phyloP scores from a whole-genome alignment of 1,140 invertebrate species.

The Drosophila pseudoobscura region DNA sequence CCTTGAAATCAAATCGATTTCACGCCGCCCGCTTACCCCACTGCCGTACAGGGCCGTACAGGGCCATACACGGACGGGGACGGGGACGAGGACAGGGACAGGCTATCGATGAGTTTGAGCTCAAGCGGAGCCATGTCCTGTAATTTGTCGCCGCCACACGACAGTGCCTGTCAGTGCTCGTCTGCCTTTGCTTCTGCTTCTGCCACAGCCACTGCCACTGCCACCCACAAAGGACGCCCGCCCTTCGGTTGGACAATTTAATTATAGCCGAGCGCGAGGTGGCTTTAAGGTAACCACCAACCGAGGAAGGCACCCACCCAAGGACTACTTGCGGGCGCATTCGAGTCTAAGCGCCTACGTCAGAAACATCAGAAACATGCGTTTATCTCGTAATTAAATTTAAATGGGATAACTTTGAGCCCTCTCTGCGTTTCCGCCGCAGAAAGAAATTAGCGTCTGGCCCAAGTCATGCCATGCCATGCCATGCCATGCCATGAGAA shows the following conservation, averaged over 20 bases:
- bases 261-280: conserved; percentile 23
- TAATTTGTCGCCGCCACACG: conserved; percentile 65
- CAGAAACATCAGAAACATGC: conserved; percentile 52
- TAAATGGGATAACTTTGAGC: conserved; percentile 56
- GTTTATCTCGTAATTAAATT: conserved; percentile 65
- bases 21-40: conserved; percentile 15
- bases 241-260: conserved; percentile 48
- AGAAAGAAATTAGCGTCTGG: conserved; percentile 50
- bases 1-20: conserved; percentile 70
- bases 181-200: neutral
- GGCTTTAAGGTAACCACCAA: conserved; percentile 1
- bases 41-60: too few species aligned
- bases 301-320: conserved; percentile 12
- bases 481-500: conserved; percentile 8
- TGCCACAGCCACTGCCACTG: too few species aligned
- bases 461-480: conserved; percentile 12
- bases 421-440: conserved; percentile 28
- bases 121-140: conserved; percentile 54
- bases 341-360: conserved; percentile 34
- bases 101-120: conserved; percentile 49
- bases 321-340: conserved; percentile 22
- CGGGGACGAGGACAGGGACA: too few species aligned
- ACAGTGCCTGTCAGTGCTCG: conserved; percentile 46
- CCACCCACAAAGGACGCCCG: neutral
- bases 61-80: too few species aligned